phyloP scores from a whole-genome alignment of 1,140 invertebrate species.

The Drusus annulatus region DNA sequence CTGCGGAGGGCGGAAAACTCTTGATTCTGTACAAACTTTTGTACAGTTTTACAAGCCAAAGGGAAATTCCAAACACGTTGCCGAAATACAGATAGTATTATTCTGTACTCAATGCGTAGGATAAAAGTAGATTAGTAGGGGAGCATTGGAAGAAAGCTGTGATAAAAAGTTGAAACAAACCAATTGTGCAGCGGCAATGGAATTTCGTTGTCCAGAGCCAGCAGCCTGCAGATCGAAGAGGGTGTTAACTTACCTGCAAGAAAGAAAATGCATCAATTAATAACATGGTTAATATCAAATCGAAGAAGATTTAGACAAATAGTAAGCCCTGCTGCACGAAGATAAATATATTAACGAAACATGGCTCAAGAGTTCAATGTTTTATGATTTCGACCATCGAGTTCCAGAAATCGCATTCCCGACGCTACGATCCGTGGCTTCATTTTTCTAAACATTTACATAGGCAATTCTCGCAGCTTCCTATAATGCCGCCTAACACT shows the following conservation, averaged over 20 bases:
- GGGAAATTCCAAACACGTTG: constrained; percentile 11
- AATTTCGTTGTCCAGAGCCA: too few species aligned
- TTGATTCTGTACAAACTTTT: constrained; percentile 10
- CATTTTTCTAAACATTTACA: constrained; percentile 19
- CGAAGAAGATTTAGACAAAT: too few species aligned
- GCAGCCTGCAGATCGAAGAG: too few species aligned
- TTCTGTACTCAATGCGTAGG: constrained; percentile 12
- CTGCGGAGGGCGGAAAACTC: constrained; percentile 10
- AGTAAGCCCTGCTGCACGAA: too few species aligned
- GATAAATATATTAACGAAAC: too few species aligned
- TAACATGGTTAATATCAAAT: background rate
- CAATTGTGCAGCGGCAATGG: too few species aligned
- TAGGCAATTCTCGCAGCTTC: background rate
- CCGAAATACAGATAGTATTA: constrained; percentile 22
- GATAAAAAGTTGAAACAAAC: too few species aligned
- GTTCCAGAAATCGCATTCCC: background rate
- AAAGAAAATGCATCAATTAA: background rate
- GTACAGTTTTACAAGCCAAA: constrained; percentile 6
- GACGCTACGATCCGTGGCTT: background rate
- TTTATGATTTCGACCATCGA: too few species aligned
- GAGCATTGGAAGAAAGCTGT: background rate
- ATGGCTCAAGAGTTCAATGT: too few species aligned
- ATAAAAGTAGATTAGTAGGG: constrained; percentile 16
- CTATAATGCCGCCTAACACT: background rate
- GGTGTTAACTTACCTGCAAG: background rate